Evolutionary conservation across 2,797 vertebrate genomes (phyloP).

Genomic region (Halcyon badia): DNA sequence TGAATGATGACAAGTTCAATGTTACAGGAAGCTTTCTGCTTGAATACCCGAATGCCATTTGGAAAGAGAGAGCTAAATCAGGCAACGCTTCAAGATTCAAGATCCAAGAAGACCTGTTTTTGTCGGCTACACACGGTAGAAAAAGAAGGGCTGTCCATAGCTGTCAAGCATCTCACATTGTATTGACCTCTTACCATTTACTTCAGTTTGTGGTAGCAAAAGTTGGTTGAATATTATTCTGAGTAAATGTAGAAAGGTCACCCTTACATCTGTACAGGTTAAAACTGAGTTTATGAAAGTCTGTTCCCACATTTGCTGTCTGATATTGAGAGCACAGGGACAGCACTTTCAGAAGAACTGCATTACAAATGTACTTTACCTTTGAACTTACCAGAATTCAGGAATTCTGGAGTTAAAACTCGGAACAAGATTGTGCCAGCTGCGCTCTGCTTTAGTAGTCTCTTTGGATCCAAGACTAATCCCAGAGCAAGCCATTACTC

Average conservation of each 20-base stretch:
- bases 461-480: background rate
- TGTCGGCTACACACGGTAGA: fast-evolving
- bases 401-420: background rate
- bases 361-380: background rate
- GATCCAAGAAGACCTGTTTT: no score
- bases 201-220: slow-evolving; percentile 18
- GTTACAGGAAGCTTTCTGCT: background rate
- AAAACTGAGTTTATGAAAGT: slow-evolving; percentile 46
- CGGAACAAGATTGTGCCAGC: background rate
- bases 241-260: background rate
- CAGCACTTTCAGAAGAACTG: background rate
- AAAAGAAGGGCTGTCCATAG: background rate
- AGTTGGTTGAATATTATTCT: slow-evolving; percentile 7
- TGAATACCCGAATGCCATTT: background rate
- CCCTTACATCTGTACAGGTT: background rate
- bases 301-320: background rate
- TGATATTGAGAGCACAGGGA: slow-evolving; percentile 23
- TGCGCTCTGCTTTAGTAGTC: background rate
- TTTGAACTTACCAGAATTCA: background rate
- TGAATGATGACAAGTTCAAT: background rate
- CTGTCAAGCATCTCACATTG: background rate
- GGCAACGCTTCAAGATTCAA: background rate
- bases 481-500: background rate
- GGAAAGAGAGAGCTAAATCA: background rate
- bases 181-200: slow-evolving; percentile 30